Conservation (phyloP, 1,140 invertebrate genomes). For the Triops cancriformis region DNA sequence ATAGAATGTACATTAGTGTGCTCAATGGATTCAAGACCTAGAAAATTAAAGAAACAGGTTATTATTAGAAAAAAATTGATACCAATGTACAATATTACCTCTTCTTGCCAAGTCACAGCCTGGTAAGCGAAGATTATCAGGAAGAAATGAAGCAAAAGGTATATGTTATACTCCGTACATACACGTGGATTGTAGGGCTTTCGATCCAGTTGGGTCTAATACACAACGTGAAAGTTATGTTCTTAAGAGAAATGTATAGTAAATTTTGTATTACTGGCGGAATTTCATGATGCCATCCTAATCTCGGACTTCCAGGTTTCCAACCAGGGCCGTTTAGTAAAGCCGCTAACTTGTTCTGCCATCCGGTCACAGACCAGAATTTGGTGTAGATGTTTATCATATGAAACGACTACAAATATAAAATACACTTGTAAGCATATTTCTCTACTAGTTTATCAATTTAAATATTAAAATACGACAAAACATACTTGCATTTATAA, state of each 20-base stretch:
- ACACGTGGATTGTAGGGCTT: background rate
- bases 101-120: background rate
- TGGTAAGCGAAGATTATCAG: slow-evolving; percentile 45
- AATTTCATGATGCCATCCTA: slow-evolving; percentile 45
- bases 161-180: slow-evolving; percentile 52
- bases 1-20: slow-evolving; percentile 39
- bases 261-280: slow-evolving; percentile 16
- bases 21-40: background rate
- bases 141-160: slow-evolving; percentile 58
- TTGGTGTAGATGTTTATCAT: slow-evolving; percentile 53
- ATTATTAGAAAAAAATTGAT: too few relatives aligned
- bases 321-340: slow-evolving; percentile 81
- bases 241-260: slow-evolving; percentile 28
- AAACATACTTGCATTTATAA: too few relatives aligned
- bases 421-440: background rate
- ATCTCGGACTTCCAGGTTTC: slow-evolving; percentile 66
- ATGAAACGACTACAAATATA: slow-evolving; percentile 58
- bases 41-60: background rate
- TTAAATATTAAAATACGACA: too few relatives aligned
- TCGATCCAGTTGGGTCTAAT: background rate
- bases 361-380: slow-evolving; percentile 46
- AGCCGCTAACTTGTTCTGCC: slow-evolving; percentile 56
- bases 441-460: too few relatives aligned
- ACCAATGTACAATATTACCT: too few relatives aligned
- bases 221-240: slow-evolving; percentile 21